A percentile compares a stretch with the other conserved stretches of the same genome.
Conservation (phyloP, 2,797 vertebrate species). For the Gymnothorax javanicus region DNA sequence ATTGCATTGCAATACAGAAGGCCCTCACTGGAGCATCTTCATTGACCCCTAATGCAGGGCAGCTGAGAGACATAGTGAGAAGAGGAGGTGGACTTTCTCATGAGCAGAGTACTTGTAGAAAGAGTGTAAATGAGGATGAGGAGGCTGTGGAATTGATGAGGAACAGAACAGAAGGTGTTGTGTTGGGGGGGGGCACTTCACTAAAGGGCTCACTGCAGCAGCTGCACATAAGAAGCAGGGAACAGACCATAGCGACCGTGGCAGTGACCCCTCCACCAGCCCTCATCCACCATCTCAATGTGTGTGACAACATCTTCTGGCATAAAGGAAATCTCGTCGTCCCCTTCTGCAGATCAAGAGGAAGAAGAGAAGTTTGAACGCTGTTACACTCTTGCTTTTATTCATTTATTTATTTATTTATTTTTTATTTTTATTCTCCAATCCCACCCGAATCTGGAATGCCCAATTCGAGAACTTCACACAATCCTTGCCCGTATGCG, state of each 20-base stretch:
- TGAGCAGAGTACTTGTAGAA: background rate
- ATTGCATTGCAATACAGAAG: background rate
- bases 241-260: conserved; percentile 80
- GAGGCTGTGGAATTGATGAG: background rate
- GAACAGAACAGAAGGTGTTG: background rate
- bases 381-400: background rate
- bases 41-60: background rate
- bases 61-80: background rate
- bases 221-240: conserved; percentile 85
- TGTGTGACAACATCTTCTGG: conserved; percentile 85
- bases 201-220: conserved; percentile 64
- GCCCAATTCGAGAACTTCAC: too few relatives aligned
- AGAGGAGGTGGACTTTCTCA: background rate
- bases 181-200: background rate
- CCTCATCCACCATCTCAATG: conserved; percentile 91
- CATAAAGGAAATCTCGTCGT: conserved; percentile 91
- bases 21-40: background rate
- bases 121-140: background rate
- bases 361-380: background rate
- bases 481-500: too few relatives aligned
- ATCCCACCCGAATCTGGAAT: too few relatives aligned
- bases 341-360: conserved; percentile 75
- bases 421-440: too few relatives aligned
- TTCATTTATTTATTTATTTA: too few relatives aligned
- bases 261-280: conserved; percentile 91